Evolutionary conservation across 2,888 invertebrate genomes (phyloP), one percentile per base, ranked within the genome.

Genomic region (Nephrocerus scutellatus): DNA sequence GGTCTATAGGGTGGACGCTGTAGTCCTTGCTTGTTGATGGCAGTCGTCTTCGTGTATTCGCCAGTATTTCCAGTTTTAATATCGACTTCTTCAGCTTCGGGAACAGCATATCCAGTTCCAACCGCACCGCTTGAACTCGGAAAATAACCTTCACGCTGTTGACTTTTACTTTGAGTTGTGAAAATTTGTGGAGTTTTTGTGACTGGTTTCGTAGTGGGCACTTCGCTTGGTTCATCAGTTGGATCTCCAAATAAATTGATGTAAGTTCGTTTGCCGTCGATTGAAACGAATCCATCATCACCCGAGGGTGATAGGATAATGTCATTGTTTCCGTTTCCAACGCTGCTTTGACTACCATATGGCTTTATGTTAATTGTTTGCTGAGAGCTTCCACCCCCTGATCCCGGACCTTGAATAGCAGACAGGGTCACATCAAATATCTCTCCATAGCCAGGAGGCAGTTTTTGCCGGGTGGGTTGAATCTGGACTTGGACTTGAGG

Each of bases 391-490:
- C 66, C 62, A 31, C 63, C 57, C 38, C 52, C 59, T 12, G 79
- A 79, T 1, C 83, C 82, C 1, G 84, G 82, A 2, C 87, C 87
- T 61, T 90, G 90, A 43, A 89, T 82, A 2, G 88, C 90, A 0
- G 88, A 87, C 0, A 90, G 82, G 0, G 89, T 89, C 0, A 90
- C 82, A 54, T 90, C 89, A 55, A 90, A 90, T 39, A 87, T 84
- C 62, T 90, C 89, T 7, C 83, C 84, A 55, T 80, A 80, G 1
- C 72, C 74, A 19, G 72, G 66, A n/a, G 69, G 73, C 43, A 66
- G 50, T 26, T 63, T 60, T 39, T 70, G 56, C 5, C 68, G 60
- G 1, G 70, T 71, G 7, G 72, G 68, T 37, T 70, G 63, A 12
- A 70, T 58, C 71, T 4, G 50, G 6, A 44, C 43, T 35, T 54